Conservation (phyloP, 2,797 vertebrate species). For the Prionace glauca region DNA sequence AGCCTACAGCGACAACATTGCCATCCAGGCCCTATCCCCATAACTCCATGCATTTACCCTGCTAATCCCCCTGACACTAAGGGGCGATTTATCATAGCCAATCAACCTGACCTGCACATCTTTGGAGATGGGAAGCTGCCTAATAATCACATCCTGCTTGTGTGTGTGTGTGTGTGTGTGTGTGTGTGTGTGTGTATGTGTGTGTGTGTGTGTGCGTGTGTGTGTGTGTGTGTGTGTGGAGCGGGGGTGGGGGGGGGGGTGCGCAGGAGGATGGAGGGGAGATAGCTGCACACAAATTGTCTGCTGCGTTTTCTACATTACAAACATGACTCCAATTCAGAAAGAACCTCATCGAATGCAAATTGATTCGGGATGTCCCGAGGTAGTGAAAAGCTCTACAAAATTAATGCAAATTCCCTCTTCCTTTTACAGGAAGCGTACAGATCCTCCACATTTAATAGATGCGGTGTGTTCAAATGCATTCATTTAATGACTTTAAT, state of each 20-base stretch:
- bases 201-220: too few relatives aligned
- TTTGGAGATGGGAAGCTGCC: not conserved
- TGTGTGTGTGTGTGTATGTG: too few relatives aligned
- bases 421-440: not conserved
- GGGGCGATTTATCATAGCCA: too few relatives aligned
- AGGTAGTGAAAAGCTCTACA: not conserved
- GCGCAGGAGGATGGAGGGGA: not conserved
- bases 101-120: too few relatives aligned
- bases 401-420: not conserved
- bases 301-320: not conserved
- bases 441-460: not conserved
- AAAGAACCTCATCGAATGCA: not conserved
- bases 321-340: not conserved
- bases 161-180: too few relatives aligned
- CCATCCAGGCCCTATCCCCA: too few relatives aligned
- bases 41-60: too few relatives aligned
- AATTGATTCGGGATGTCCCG: not conserved
- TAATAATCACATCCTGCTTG: not conserved
- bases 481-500: not conserved
- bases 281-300: not conserved
- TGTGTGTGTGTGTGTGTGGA: too few relatives aligned
- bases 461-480: not conserved
- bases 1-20: too few relatives aligned
- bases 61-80: too few relatives aligned
- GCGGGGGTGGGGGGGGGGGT: too few relatives aligned